Evolutionary conservation across 92 coral and sea anemone species (phyloP).

Genomic region (Porites divaricata): DNA sequence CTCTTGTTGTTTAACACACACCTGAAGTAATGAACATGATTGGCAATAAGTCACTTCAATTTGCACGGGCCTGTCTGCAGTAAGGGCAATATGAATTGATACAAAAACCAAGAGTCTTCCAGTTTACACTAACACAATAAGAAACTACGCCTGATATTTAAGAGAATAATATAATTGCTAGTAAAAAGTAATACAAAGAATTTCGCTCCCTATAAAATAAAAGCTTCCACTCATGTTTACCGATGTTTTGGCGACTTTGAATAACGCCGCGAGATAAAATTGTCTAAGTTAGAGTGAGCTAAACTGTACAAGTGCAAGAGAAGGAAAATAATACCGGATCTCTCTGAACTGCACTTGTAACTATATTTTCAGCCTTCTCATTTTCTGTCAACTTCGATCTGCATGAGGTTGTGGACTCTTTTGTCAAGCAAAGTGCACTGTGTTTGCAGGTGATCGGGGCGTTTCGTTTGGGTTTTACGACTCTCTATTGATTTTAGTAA

Average conservation of each 20-base stretch:
- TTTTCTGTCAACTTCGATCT: neutral
- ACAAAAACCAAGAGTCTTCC: no score
- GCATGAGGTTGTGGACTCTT: neutral
- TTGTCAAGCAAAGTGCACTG: slow-evolving; percentile 12
- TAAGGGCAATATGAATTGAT: no score
- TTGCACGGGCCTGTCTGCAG: no score
- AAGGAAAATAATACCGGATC: neutral
- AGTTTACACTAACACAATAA: no score
- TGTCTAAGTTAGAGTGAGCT: neutral
- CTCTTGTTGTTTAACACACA: neutral
- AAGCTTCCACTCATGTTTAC: no score
- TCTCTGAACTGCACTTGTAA: slow-evolving; percentile 12
- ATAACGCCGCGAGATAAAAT: neutral
- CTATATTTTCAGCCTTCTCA: neutral
- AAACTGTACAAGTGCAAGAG: neutral
- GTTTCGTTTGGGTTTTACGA: neutral
- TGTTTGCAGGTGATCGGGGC: neutral
- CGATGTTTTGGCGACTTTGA: no score
- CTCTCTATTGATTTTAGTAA: slow-evolving; percentile 3
- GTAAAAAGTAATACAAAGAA: no score
- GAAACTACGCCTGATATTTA: no score
- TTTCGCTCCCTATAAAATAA: no score
- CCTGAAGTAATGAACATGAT: neutral
- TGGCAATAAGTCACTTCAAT: neutral
- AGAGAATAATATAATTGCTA: no score